These are phyloP conservation scores for Poeciliopsis occidentalis DNA, from an alignment of 2,113 vertebrate species.

Conservation along the genomic window DNA sequence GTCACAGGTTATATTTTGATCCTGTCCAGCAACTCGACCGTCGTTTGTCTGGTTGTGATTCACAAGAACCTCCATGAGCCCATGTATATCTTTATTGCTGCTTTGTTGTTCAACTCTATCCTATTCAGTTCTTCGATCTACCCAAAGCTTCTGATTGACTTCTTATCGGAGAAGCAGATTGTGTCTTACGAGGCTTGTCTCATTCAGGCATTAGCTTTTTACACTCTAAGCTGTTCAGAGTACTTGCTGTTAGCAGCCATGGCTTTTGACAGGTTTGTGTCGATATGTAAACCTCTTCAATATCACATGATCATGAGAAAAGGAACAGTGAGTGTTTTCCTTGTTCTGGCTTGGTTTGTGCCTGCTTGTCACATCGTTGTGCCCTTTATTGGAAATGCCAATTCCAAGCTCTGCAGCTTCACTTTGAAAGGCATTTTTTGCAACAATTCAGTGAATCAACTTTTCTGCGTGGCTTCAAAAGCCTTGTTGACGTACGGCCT, in stretches of 20 bases:
- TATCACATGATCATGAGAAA: conserved; percentile 4
- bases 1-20: neutral
- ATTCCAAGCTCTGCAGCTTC: neutral
- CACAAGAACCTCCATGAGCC: conserved; percentile 10
- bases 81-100: conserved; percentile 19
- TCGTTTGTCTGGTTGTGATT: neutral
- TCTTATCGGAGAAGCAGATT: neutral
- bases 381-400: neutral
- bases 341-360: conserved; percentile 1
- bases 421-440: neutral
- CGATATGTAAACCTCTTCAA: conserved; percentile 16
- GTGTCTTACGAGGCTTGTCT: neutral
- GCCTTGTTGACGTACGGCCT: neutral
- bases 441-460: neutral
- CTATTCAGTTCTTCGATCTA: conserved; percentile 9
- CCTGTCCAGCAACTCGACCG: neutral
- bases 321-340: neutral
- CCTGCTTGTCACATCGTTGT: neutral
- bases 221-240: neutral
- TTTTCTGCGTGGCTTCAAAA: neutral
- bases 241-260: conserved; percentile 11
- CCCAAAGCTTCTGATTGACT: conserved; percentile 4
- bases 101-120: neutral
- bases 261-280: conserved; percentile 21
- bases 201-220: neutral